Evolutionary conservation across 1,140 invertebrate species (phyloP).

Genomic region (Drosophila nebulosa): DNA sequence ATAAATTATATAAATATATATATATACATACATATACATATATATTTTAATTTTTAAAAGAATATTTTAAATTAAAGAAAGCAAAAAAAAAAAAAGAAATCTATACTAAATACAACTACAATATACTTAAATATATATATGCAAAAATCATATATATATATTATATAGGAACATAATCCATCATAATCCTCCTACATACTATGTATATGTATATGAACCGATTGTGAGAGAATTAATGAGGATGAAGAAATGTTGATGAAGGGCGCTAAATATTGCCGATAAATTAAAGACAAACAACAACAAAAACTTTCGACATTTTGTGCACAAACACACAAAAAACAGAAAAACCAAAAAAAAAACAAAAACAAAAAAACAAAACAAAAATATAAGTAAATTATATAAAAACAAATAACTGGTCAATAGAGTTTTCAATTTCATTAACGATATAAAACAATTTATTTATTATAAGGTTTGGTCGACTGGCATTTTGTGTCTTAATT

Average conservation of each 20-base stretch:
- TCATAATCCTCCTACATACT: constrained; percentile 18
- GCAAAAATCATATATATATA: background rate
- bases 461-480: constrained; percentile 16
- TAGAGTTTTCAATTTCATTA: constrained; percentile 10
- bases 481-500: constrained; percentile 74
- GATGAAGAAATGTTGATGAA: background rate
- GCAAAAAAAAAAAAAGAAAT: constrained; percentile 48
- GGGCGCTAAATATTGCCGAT: background rate
- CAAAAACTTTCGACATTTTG: constrained; percentile 3
- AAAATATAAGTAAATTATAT: constrained; percentile 74
- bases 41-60: constrained; percentile 68
- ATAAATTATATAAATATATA: constrained; percentile 56
- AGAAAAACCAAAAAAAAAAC: too few species aligned
- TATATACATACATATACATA: constrained; percentile 44
- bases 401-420: constrained; percentile 33
- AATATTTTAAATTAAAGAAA: constrained; percentile 43
- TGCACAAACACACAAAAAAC: constrained; percentile 14
- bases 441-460: background rate
- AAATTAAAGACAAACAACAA: constrained; percentile 23
- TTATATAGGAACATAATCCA: constrained; percentile 29
- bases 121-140: background rate
- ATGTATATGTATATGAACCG: constrained; percentile 20
- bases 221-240: constrained; percentile 56
- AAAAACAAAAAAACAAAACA: constrained; percentile 40
- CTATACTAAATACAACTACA: constrained; percentile 61